Base-by-base conservation (phyloP, 2,888 invertebrate genomes). In the Tenthredo notha region DNA sequence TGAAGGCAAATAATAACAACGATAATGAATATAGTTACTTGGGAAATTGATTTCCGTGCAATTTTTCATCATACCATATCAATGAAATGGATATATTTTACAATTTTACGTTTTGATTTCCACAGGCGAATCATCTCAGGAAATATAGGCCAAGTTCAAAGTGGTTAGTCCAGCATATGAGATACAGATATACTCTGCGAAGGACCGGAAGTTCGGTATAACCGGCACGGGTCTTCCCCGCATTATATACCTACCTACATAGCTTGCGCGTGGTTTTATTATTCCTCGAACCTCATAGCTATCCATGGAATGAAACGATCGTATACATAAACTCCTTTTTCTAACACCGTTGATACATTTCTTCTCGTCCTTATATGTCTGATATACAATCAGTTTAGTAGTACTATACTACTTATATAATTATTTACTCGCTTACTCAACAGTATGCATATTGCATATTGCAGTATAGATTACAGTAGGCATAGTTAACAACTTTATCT, bases 171-270 rank as follows among this genome's bases (percentile, higher is more conserved):
- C 40, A 72, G 40, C 10, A 43, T 40, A 72, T 37, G n/a, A 37
- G 40, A 72, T 43, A 72, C 21, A 37, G 7, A n/a, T 18, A 43
- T 43, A 43, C 43, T 2, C 9, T 43, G n/a, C 43, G 12, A 25
- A 43, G 43, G 33, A 74, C 74, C 74, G 74, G 74, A 74, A 74
- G 74, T 74, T 43, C 74, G 43, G 74, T 74, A 74, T 21, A 74
- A 74, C 74, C 74, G 43, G 21, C 74, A 43, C 74, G 74, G 74
- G 74, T 74, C 74, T 74, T 74, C 43, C 40, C 74, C 40, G 21
- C 2, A 74, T 10, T 3, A 61, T 25, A 61, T 61, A 47, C n/a
- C n/a, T 1, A 25, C 3, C 37, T 37, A 33, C 4, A 33, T 33
- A 25, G 21, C 12, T 12, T 61, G n/a, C 33, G 37, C 54, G 54